These are phyloP conservation scores for Eueides isabella DNA, from an alignment of 1,140 invertebrate species.

Conservation along the genomic window DNA sequence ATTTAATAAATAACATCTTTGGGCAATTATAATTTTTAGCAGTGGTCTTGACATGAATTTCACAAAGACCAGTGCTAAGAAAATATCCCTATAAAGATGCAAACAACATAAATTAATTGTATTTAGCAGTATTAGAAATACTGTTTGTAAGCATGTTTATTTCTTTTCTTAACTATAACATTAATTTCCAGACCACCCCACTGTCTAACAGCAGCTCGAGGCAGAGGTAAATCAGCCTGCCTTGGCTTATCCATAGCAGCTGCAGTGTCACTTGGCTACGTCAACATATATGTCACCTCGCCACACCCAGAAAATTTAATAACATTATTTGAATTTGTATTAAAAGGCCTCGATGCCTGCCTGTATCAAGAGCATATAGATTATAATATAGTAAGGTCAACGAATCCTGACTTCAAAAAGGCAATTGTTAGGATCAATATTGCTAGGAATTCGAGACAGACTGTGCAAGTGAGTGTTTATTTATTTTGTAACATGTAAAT, in stretches of 20 bases:
- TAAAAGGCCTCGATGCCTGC: constrained; percentile 97
- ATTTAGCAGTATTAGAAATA: too few species aligned
- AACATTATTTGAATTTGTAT: constrained; percentile 98
- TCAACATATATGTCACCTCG: constrained; percentile 99
- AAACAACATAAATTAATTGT: too few species aligned
- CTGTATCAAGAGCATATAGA: constrained; percentile 98
- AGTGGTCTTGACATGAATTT: too few species aligned
- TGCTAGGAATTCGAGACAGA: constrained; percentile 96
- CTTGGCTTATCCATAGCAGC: constrained; percentile 96
- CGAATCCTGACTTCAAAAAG: constrained; percentile 98
- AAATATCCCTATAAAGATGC: too few species aligned
- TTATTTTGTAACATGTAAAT: too few species aligned
- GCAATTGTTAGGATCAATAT: constrained; percentile 97
- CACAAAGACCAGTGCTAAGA: too few species aligned
- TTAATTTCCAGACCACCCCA: constrained; percentile 88
- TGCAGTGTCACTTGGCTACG: constrained; percentile 94
- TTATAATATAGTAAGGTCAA: constrained; percentile 97
- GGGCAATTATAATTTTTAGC: too few species aligned
- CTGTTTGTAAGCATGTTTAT: too few species aligned
- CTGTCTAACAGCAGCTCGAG: constrained; percentile 97
- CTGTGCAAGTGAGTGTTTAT: constrained; percentile 89
- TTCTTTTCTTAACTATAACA: too few species aligned
- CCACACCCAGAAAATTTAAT: constrained; percentile 99
- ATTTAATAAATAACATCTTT: too few species aligned
- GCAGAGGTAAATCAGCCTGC: constrained; percentile 98